Base-by-base conservation (phyloP, 2,797 vertebrate genomes). In the Crenichthys baileyi region DNA sequence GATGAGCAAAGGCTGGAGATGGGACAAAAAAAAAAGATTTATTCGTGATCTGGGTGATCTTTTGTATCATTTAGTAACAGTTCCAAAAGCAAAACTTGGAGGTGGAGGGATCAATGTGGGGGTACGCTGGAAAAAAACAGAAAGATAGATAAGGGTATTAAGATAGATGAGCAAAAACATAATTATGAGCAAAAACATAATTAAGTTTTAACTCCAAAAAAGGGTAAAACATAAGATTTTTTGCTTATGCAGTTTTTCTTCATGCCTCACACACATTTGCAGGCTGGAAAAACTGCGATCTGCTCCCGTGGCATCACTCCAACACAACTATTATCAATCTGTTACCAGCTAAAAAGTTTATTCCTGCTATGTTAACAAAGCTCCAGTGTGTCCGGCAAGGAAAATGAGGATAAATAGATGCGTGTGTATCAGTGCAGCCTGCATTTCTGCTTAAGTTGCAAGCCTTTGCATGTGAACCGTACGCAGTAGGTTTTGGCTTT, bases 351-450 rank as follows among this genome's bases (percentile, higher is more conserved):
- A 65, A 44, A 73, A 63, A 77, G n/a, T 44, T 75, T 81, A 13
- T 53, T 86, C 79, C 73, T 79, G 50, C 77, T 73, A 75, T 81
- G 82, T 70, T 83, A 81, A 86, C 75, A 81, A 83, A 86, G 74
- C 72, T 51, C n/a, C 60, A 18, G 51, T 22, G 41, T 60, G 73
- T 79, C 73, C 53, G 65, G 74, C 31, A 67, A 74, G 56, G 44
- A 58, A 78, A 88, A 85, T 73, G 24, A 75, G 46, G 44, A 85
- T 75, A 73, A 83, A 85, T 67, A 63, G 29, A 31, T 72, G 22
- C 51, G 71, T 12, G 22, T 79, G 78, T 41, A 31, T 70, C 22
- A 55, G 63, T 68, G 9, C 46, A 60, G 65, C 51, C 70, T 2
- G 7, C 60, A 41, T n/a, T 84, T 82, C 72, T 58, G 71, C 77